Conservation (phyloP, 2,113 vertebrate species). For the Austrofundulus limnaeus region DNA sequence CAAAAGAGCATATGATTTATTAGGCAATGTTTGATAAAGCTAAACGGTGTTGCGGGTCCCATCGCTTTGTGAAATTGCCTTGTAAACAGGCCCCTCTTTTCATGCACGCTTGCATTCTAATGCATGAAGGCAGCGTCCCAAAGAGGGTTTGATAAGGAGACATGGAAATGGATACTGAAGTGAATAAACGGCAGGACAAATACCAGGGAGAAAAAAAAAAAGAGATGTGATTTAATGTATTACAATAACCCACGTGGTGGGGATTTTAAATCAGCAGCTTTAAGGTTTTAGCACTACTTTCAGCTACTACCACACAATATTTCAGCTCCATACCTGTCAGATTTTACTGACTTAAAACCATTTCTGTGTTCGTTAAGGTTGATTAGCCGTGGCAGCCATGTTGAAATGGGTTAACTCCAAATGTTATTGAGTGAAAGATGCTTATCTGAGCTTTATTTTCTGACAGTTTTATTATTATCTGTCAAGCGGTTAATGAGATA, state of each 20-base stretch:
- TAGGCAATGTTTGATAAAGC: slow-evolving; percentile 91
- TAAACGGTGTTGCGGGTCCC: slow-evolving; percentile 86
- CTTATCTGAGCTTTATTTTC: too few species aligned
- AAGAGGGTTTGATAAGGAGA: slow-evolving; percentile 72
- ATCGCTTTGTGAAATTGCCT: slow-evolving; percentile 91
- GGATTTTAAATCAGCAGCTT: slow-evolving; percentile 17
- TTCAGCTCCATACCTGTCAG: too few species aligned
- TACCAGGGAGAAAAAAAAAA: neutral
- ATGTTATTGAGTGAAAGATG: too few species aligned
- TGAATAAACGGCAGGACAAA: slow-evolving; percentile 37
- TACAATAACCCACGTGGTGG: slow-evolving; percentile 13
- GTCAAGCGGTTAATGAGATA: too few species aligned
- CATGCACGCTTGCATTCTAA: slow-evolving; percentile 74
- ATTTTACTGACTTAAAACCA: too few species aligned
- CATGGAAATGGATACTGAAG: slow-evolving; percentile 63
- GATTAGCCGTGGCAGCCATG: too few species aligned
- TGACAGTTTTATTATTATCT: too few species aligned
- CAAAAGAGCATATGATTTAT: slow-evolving; percentile 98
- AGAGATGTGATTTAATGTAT: slow-evolving; percentile 25
- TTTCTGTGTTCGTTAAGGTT: too few species aligned
- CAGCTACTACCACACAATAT: too few species aligned
- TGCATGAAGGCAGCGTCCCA: slow-evolving; percentile 62
- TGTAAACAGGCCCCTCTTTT: slow-evolving; percentile 83
- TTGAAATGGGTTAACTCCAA: too few species aligned
- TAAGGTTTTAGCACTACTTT: slow-evolving; percentile 4